These are phyloP conservation scores for Corythornis vintsioides DNA, from an alignment of 2,113 vertebrate species.

Conservation along the genomic window DNA sequence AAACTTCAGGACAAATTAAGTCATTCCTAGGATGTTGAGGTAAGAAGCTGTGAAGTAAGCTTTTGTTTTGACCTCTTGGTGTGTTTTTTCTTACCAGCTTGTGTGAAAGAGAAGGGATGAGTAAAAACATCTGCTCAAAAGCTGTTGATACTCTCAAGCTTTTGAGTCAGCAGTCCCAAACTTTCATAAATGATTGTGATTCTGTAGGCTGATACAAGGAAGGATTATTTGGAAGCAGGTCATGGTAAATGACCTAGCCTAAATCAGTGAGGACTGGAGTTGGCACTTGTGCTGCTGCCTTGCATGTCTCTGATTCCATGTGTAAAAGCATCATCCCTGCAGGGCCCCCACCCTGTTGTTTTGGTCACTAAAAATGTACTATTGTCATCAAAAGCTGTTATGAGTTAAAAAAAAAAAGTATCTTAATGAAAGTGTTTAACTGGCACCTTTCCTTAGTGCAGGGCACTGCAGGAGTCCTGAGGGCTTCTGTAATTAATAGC, in stretches of 20 bases:
- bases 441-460: not conserved
- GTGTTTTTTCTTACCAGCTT: not conserved
- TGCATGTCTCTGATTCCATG: not conserved
- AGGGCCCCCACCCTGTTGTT: not conserved
- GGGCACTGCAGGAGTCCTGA: not conserved
- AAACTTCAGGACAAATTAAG: not conserved
- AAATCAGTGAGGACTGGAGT: not conserved
- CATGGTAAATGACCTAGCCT: not conserved
- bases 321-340: not conserved
- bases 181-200: not conserved
- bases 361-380: not conserved
- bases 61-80: not conserved
- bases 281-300: not conserved
- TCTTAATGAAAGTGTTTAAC: not conserved
- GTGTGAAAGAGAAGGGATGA: not conserved
- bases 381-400: not conserved
- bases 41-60: not conserved
- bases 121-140: not conserved
- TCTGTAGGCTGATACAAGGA: not conserved
- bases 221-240: not conserved
- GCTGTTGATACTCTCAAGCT: not conserved
- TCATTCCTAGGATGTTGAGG: not conserved
- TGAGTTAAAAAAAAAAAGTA: not conserved
- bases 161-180: not conserved
- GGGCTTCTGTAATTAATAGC: constrained; percentile 59